phyloP scores from a whole-genome alignment of 2,113 vertebrate species.

The Petromus typicus region DNA sequence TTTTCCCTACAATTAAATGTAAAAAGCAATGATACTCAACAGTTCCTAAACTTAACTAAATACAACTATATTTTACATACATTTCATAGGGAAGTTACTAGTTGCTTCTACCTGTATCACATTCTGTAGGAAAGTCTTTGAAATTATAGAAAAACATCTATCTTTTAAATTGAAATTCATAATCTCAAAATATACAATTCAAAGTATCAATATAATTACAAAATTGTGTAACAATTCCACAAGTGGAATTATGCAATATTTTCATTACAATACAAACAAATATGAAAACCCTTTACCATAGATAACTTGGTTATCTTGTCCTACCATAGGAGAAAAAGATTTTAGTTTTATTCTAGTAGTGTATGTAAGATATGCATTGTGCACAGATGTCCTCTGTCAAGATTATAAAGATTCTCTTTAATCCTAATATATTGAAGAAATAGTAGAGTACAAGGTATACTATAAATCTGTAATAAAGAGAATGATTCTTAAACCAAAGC shows the following conservation, averaged over 20 bases:
- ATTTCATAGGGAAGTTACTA: not conserved
- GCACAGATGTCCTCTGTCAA: not conserved
- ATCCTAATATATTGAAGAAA: not conserved
- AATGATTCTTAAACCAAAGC: no score
- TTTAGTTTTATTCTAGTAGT: not conserved
- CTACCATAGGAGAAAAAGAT: not conserved
- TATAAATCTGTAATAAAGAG: not conserved
- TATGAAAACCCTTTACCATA: not conserved
- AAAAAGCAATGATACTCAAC: not conserved
- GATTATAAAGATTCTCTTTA: not conserved
- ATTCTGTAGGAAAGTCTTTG: not conserved
- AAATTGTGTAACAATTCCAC: not conserved
- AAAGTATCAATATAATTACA: not conserved
- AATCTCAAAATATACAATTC: not conserved
- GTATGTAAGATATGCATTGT: not conserved
- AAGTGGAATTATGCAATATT: not conserved
- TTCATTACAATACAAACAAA: not conserved
- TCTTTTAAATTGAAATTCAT: not conserved
- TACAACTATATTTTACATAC: not conserved
- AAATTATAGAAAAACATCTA: not conserved
- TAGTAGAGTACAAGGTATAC: not conserved
- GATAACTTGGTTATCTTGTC: not conserved
- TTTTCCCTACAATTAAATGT: not conserved
- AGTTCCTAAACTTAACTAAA: not conserved
- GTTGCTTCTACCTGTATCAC: not conserved